phyloP scores from a whole-genome alignment of 2,113 vertebrate species.

The Rallus limicola region DNA sequence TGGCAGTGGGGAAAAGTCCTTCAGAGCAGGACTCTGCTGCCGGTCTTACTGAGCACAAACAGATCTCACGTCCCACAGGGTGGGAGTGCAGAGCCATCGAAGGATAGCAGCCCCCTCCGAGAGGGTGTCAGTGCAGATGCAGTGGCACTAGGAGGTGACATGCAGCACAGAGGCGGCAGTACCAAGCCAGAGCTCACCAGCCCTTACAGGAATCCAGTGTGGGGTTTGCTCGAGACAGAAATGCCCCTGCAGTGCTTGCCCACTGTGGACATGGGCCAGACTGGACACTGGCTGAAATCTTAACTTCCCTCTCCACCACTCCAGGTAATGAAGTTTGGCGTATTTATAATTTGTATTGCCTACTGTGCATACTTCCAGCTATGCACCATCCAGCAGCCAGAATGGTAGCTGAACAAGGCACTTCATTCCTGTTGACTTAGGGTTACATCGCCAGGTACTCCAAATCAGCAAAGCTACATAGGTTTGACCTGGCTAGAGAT shows the following conservation, averaged over 20 bases:
- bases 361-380: background rate
- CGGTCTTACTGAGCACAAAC: rapidly evolving
- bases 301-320: background rate
- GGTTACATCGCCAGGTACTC: background rate
- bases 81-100: rapidly evolving
- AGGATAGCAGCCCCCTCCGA: background rate
- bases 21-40: background rate
- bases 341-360: background rate
- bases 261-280: rapidly evolving
- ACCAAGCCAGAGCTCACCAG: background rate
- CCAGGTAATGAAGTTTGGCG: background rate
- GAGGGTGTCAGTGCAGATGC: background rate
- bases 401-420: background rate
- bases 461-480: background rate
- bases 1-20: background rate
- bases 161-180: rapidly evolving
- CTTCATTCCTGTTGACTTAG: background rate
- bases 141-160: background rate
- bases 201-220: background rate
- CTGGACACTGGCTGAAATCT: background rate
- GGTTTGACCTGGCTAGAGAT: background rate
- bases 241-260: background rate
- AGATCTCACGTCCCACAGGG: rapidly evolving
- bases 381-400: background rate
- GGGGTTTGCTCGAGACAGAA: background rate